Percentiles rank a stretch among this genome's conserved stretches.
These are phyloP conservation scores for Rhinolophus sinicus DNA, from an alignment of 2,113 vertebrate genomes.

Conservation along the genomic window DNA sequence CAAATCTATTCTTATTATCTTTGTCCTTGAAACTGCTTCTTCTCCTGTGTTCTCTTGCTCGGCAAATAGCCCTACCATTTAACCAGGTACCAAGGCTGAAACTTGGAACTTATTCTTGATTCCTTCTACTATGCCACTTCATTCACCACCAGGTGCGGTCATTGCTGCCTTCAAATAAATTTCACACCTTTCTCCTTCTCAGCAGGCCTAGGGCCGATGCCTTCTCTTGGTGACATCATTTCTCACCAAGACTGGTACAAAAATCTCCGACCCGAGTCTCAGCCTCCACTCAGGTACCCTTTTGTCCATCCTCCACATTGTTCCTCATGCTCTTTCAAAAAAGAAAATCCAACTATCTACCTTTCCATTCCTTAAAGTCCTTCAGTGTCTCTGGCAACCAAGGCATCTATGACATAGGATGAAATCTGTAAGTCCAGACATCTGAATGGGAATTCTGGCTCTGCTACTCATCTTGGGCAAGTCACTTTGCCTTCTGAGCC, in stretches of 20 bases:
- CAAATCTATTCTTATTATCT: neutral
- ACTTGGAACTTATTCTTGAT: neutral
- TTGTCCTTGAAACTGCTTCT: neutral
- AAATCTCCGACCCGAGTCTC: neutral
- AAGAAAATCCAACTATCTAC: neutral
- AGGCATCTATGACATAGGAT: neutral
- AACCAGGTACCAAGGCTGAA: neutral
- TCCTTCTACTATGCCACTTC: neutral
- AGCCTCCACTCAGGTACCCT: neutral
- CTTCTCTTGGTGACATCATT: too few relatives aligned
- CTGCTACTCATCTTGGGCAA: neutral
- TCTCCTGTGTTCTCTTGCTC: neutral
- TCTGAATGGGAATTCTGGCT: neutral
- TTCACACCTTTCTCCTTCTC: neutral
- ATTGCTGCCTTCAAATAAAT: neutral
- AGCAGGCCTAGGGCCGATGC: too few relatives aligned
- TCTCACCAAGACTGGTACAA: neutral
- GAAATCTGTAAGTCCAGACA: neutral
- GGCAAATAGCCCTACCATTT: neutral
- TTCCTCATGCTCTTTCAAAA: neutral
- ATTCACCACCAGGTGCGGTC: neutral
- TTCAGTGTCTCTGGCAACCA: neutral
- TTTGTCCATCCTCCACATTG: neutral
- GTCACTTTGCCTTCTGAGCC: neutral
- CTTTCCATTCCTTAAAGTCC: neutral